A percentile compares a stretch with the other conserved stretches of the same genome.
phyloP scores from a whole-genome alignment of 2,113 vertebrate species.

The Catharus fuscescens region DNA sequence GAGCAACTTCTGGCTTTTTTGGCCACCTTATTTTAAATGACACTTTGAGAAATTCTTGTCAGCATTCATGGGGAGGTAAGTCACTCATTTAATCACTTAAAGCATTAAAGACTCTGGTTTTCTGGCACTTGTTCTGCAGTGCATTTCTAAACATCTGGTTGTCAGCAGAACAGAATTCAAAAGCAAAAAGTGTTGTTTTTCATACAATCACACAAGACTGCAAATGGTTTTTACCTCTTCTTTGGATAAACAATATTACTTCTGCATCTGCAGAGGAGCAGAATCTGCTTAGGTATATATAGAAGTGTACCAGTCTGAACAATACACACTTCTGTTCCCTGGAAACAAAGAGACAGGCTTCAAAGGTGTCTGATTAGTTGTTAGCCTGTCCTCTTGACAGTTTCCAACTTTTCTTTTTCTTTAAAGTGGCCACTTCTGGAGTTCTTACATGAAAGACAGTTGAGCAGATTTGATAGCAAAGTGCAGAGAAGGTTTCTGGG shows the following conservation, averaged over 20 bases:
- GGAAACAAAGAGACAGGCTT: neutral
- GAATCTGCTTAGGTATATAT: neutral
- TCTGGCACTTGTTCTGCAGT: neutral
- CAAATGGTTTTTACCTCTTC: neutral
- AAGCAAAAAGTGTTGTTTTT: neutral
- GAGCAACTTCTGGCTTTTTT: neutral
- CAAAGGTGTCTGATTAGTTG: neutral
- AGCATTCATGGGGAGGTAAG: neutral
- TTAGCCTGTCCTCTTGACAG: neutral
- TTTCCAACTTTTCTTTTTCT: neutral
- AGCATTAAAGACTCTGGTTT: neutral
- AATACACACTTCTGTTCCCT: neutral
- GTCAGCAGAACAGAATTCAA: neutral
- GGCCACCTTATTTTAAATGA: neutral
- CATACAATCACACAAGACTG: neutral
- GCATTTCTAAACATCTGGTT: neutral
- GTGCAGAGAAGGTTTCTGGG: neutral
- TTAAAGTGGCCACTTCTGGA: neutral
- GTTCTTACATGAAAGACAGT: neutral
- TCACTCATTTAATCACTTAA: neutral
- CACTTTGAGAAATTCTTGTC: neutral
- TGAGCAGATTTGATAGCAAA: neutral
- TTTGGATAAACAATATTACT: neutral
- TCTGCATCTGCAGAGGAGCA: neutral
- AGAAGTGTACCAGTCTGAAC: neutral